Conservation (phyloP, 2,888 invertebrate species). For the Pterostichus madidus region DNA sequence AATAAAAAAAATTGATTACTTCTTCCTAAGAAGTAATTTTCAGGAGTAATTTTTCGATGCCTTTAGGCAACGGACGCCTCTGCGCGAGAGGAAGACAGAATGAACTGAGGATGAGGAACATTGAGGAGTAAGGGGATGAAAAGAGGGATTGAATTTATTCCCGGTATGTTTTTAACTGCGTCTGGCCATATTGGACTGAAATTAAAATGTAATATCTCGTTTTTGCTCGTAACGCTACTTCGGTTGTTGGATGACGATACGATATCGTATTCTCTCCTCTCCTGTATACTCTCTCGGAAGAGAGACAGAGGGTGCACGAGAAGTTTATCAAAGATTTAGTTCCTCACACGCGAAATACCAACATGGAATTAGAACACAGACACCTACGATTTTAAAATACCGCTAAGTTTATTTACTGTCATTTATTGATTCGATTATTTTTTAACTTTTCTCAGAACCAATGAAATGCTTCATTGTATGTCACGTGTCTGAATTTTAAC, state of each 20-base stretch:
- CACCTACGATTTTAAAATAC: too few relatives aligned
- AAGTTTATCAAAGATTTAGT: slow-evolving; percentile 23
- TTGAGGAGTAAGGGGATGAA: neutral
- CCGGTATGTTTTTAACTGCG: slow-evolving; percentile 52
- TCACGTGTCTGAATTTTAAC: too few relatives aligned
- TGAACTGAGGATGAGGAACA: neutral
- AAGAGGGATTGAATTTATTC: slow-evolving; percentile 55
- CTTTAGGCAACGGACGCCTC: slow-evolving; percentile 4
- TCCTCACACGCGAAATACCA: too few relatives aligned
- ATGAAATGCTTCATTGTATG: too few relatives aligned
- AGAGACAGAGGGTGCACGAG: neutral
- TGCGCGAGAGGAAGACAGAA: neutral
- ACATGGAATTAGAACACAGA: too few relatives aligned
- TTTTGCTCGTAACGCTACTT: slow-evolving; percentile 43
- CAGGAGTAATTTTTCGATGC: neutral
- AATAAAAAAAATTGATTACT: neutral
- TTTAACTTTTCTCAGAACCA: too few relatives aligned
- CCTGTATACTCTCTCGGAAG: neutral
- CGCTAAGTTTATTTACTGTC: too few relatives aligned
- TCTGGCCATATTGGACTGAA: slow-evolving; percentile 53
- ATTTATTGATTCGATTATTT: too few relatives aligned
- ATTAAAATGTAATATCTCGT: slow-evolving; percentile 58
- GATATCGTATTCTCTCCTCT: neutral
- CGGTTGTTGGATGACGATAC: slow-evolving; percentile 2
- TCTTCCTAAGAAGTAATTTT: slow-evolving; percentile 22